These are phyloP conservation scores for Pterocles gutturalis DNA, from an alignment of 2,113 vertebrate species.

Conservation along the genomic window DNA sequence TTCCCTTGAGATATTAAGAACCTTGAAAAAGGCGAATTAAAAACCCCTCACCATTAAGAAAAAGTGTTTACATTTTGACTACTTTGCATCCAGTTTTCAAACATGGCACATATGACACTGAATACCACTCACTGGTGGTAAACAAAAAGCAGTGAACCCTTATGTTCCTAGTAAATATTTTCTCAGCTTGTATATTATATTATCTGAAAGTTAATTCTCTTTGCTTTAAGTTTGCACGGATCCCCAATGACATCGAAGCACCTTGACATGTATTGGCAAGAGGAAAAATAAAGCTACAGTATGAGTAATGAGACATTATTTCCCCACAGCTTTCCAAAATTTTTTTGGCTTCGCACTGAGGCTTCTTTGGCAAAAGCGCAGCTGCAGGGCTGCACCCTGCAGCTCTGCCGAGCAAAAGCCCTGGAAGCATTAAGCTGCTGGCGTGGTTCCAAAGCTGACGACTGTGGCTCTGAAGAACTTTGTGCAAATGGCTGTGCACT, in stretches of 20 bases:
- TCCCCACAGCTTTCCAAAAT: neutral
- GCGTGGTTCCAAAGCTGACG: neutral
- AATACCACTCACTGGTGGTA: conserved; percentile 11
- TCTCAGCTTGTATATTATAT: conserved; percentile 52
- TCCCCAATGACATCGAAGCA: neutral
- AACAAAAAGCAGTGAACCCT: conserved; percentile 37
- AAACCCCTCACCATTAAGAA: conserved; percentile 36
- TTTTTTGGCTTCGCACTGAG: neutral
- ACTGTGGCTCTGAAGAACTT: neutral
- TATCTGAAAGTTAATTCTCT: neutral
- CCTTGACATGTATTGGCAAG: neutral
- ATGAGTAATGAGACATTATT: neutral
- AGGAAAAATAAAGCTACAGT: neutral
- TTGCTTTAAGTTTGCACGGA: neutral
- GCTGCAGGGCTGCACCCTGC: neutral
- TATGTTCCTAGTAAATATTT: conserved; percentile 35
- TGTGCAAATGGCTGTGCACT: accelerated
- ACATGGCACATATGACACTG: neutral
- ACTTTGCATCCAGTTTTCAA: conserved; percentile 56
- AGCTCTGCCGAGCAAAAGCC: neutral
- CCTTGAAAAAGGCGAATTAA: conserved; percentile 50
- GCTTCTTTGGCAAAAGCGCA: conserved; percentile 25
- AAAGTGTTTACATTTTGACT: conserved; percentile 33
- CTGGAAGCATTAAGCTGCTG: neutral
- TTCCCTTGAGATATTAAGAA: conserved; percentile 57